These are phyloP conservation scores for Tursiops truncatus DNA, from an alignment of 2,113 vertebrate genomes.

Conservation along the genomic window DNA sequence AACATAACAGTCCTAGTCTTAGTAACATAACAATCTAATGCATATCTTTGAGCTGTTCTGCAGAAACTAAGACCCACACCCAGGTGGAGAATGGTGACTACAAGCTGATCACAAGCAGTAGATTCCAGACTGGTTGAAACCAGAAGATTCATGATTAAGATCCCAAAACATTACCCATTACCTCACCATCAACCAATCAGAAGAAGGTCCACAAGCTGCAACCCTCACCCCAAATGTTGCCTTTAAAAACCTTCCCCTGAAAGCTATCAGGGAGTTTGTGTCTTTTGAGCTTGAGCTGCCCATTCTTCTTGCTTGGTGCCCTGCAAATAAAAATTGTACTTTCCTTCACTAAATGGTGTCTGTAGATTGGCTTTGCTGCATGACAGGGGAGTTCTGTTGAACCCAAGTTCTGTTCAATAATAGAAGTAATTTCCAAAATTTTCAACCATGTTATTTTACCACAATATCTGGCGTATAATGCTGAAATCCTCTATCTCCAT, in stretches of 20 bases:
- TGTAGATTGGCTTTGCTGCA: background rate
- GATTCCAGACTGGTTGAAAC: background rate
- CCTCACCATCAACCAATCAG: background rate
- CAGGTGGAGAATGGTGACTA: background rate
- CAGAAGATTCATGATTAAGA: background rate
- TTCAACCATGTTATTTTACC: background rate
- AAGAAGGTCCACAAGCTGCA: background rate
- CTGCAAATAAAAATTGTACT: background rate
- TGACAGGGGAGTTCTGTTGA: background rate
- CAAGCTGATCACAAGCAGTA: background rate
- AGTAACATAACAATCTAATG: background rate
- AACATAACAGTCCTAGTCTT: background rate
- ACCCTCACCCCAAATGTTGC: background rate
- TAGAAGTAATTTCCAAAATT: background rate
- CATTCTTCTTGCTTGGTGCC: background rate
- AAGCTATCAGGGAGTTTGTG: background rate
- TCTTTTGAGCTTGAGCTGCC: background rate
- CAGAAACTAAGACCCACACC: background rate
- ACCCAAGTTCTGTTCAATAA: background rate
- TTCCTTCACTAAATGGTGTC: background rate
- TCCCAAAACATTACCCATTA: background rate
- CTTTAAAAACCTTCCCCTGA: background rate
- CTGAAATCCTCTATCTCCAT: background rate
- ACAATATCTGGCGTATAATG: background rate
- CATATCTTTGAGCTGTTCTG: background rate